Base-by-base conservation (phyloP, 2,888 invertebrate genomes). In the Nemotelus pantherinus region DNA sequence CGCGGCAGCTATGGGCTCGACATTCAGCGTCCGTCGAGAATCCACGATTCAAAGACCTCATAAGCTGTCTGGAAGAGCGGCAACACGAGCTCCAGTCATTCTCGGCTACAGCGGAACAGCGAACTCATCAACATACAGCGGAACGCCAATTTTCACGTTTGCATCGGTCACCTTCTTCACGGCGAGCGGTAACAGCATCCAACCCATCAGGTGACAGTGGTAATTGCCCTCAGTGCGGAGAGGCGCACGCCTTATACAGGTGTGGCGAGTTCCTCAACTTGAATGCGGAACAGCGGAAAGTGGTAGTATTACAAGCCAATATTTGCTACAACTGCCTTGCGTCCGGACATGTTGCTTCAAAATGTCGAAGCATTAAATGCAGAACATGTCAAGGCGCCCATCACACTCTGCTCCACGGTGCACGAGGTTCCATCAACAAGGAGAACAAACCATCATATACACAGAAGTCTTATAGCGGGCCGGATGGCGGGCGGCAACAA, bases 261-360 rank as follows among this genome's bases (percentile, higher is more conserved):
- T 53, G 53, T 53, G 53, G 7, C 53, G 53, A 53, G 53, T 53
- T 53, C 53, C 53, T 53, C 53, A 53, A 53, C 1, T 53, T 53
- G 53, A 53, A 53, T 53, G 53, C 53, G 53, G 53, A 53, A 10
- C 53, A 53, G 53, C 53, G 53, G 53, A 53, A 53, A 53, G 53
- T 53, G 53, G 53, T 53, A 53, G 53, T 53, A 7, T 1, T 53
- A 53, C 53, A 53, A 10, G 53, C 53, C 10, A 53, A 53, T 10
- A 53, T 53, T 10, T 53, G 53, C 10, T 53, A 53, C 53, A 53
- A 1, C 53, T 53, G 53, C 53, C 53, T 53, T 1, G 10, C 53
- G 53, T 10, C 10, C 53, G 53, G 53, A 7, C 53, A 53, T 53
- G 53, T 53, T 53, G 53, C 53, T 7, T 7, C 53, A 53, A 53